These are phyloP conservation scores for Alethe castanea DNA, from an alignment of 2,113 vertebrate genomes.

Conservation along the genomic window DNA sequence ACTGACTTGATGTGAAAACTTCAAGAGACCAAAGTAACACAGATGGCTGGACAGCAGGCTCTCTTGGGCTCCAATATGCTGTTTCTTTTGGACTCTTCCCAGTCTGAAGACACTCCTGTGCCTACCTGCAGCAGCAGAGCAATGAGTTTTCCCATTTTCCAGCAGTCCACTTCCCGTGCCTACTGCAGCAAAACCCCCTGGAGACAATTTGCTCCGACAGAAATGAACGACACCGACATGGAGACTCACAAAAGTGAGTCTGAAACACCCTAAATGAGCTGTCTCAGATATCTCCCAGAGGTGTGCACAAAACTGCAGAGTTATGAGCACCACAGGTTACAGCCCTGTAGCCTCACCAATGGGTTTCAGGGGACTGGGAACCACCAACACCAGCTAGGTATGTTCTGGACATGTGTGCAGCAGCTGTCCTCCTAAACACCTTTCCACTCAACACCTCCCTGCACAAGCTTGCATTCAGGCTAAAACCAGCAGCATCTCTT, in stretches of 20 bases:
- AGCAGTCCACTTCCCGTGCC: neutral
- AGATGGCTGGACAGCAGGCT: neutral
- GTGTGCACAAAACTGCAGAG: neutral
- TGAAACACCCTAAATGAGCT: neutral
- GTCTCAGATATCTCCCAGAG: neutral
- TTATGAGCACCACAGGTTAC: neutral
- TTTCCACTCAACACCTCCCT: neutral
- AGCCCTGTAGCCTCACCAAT: neutral
- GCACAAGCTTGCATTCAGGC: neutral
- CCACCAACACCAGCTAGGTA: neutral
- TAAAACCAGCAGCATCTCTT: neutral
- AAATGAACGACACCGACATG: neutral
- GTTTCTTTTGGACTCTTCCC: neutral
- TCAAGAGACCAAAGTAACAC: neutral
- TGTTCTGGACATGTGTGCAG: neutral
- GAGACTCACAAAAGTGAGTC: neutral
- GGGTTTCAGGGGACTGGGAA: neutral
- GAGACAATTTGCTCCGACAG: neutral
- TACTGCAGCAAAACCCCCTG: neutral
- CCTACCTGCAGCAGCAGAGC: neutral
- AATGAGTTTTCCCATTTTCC: neutral
- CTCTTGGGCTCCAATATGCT: neutral
- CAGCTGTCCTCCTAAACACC: neutral
- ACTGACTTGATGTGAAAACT: accelerated
- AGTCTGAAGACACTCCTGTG: neutral